Percentiles rank a stretch among this genome's conserved stretches.
These are phyloP conservation scores for Emydura subglobosa DNA, from an alignment of 2,113 vertebrate genomes.

Conservation along the genomic window DNA sequence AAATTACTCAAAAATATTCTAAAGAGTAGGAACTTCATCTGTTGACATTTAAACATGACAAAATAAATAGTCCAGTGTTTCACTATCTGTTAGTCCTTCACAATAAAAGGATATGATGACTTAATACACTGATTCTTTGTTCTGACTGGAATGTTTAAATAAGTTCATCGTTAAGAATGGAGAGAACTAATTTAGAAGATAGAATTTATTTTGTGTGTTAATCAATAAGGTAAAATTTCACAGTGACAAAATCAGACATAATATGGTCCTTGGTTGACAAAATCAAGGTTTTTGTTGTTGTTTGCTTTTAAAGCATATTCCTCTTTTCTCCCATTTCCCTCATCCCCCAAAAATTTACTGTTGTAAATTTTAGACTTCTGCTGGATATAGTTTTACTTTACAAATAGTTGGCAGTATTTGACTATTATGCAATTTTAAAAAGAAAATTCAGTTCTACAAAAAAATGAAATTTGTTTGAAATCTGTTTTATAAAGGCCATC, in stretches of 20 bases:
- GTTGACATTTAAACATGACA: background rate
- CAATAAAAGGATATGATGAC: background rate
- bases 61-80: background rate
- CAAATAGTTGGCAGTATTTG: background rate
- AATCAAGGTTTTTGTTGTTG: background rate
- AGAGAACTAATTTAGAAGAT: background rate
- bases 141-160: accelerated
- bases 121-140: background rate
- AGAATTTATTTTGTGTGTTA: background rate
- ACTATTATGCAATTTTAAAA: background rate
- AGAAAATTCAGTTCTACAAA: background rate
- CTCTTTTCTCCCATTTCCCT: background rate
- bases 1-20: conserved; percentile 8
- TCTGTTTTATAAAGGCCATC: background rate
- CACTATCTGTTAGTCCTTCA: background rate
- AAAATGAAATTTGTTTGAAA: background rate
- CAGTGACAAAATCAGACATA: background rate
- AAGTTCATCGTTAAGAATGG: background rate
- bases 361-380: background rate
- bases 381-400: background rate
- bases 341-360: background rate
- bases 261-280: background rate
- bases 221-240: background rate
- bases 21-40: background rate
- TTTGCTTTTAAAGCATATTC: background rate